phyloP scores from a whole-genome alignment of 1,140 invertebrate genomes.

The Thaumetopoea pityocampa region DNA sequence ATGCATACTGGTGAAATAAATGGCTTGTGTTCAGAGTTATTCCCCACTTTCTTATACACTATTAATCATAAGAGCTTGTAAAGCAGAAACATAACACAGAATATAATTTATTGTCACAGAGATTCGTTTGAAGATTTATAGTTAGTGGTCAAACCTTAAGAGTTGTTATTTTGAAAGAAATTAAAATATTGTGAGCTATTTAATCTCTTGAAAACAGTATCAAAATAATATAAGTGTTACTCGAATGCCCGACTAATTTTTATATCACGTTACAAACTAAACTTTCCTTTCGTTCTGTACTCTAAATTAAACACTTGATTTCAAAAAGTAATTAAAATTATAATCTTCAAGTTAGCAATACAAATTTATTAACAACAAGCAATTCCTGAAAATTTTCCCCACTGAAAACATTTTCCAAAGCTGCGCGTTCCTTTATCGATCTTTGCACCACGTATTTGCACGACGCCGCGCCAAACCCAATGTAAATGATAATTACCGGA shows the following conservation, averaged over 20 bases:
- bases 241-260: constrained; percentile 15
- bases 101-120: constrained; percentile 2
- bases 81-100: background rate
- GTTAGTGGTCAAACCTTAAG: constrained; percentile 17
- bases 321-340: too few species aligned
- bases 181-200: constrained; percentile 33
- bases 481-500: constrained; percentile 38
- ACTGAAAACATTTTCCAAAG: too few species aligned
- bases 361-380: too few species aligned
- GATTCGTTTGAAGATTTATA: constrained; percentile 5
- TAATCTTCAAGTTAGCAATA: too few species aligned
- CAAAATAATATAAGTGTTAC: constrained; percentile 16
- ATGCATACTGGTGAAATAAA: too few species aligned
- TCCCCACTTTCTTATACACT: too few species aligned
- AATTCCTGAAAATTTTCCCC: too few species aligned
- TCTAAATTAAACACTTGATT: too few species aligned
- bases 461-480: constrained; percentile 12
- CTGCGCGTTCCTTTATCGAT: constrained; percentile 17
- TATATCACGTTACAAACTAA: constrained; percentile 14
- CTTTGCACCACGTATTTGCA: constrained; percentile 5
- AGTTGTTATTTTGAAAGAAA: constrained; percentile 28
- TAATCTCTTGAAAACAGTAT: constrained; percentile 30
- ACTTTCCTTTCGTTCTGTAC: constrained; percentile 6
- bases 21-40: too few species aligned
- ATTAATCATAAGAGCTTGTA: too few species aligned